Percentiles rank a stretch among this genome's conserved stretches.
phyloP scores from a whole-genome alignment of 2,797 vertebrate species.

The Notoglanidium macrostoma region DNA sequence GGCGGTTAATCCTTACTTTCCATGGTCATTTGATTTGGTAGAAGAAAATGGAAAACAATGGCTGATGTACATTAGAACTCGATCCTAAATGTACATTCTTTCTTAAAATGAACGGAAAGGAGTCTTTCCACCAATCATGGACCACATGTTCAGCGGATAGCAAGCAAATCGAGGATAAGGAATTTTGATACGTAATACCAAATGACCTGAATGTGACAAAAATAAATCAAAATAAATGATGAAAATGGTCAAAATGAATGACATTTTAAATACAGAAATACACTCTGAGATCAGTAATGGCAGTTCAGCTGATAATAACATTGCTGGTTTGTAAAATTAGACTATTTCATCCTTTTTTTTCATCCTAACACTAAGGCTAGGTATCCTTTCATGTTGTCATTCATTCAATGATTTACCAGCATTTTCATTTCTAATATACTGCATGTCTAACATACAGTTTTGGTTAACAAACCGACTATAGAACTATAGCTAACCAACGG shows the following conservation, averaged over 20 bases:
- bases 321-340: background rate
- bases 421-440: background rate
- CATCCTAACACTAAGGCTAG: background rate
- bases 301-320: background rate
- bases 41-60: conserved; percentile 1
- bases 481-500: background rate
- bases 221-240: background rate
- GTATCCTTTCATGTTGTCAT: background rate
- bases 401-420: background rate
- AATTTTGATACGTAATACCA: background rate
- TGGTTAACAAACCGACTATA: background rate
- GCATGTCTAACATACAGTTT: background rate
- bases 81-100: background rate
- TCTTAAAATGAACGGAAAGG: background rate
- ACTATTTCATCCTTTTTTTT: too few relatives aligned
- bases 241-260: background rate
- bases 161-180: too few relatives aligned
- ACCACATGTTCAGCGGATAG: background rate
- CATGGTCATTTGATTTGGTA: conserved; percentile 12
- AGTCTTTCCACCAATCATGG: background rate
- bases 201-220: background rate
- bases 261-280: background rate
- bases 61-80: background rate
- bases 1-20: conserved; percentile 6
- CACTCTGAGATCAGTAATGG: background rate